A percentile compares a stretch with the other conserved stretches of the same genome.
phyloP scores from a whole-genome alignment of 64 coral and sea anemone genomes.

The Hydrozoanthus tunicans region DNA sequence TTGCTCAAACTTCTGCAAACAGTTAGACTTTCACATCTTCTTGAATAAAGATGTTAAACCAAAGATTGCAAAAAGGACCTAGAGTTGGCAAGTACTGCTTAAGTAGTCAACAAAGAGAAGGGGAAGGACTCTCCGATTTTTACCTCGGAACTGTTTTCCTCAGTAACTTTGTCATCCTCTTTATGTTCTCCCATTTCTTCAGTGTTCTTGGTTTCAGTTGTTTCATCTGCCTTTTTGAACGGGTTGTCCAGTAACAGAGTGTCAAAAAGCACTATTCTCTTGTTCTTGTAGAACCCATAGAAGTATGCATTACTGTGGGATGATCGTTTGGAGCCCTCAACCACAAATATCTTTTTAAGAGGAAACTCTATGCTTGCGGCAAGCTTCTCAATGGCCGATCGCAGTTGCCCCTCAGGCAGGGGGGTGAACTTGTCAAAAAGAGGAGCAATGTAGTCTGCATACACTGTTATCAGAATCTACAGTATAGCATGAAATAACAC shows the following conservation, averaged over 20 bases:
- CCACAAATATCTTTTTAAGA: conserved; percentile 86
- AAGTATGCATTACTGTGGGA: conserved; percentile 99
- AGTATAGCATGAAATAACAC: not conserved
- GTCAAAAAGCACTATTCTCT: conserved; percentile 96
- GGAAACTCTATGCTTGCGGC: conserved; percentile 87
- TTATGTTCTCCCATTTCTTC: conserved; percentile 34
- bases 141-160: conserved; percentile 30
- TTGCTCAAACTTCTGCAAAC: too few relatives aligned
- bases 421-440: conserved; percentile 98
- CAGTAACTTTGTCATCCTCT: not conserved
- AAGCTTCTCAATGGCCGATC: conserved; percentile 82
- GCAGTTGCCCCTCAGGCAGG: conserved; percentile 79
- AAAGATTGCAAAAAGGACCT: too few relatives aligned
- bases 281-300: conserved; percentile 99
- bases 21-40: too few relatives aligned
- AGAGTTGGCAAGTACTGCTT: too few relatives aligned
- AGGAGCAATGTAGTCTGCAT: conserved; percentile 95
- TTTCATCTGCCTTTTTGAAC: conserved; percentile 58
- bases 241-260: conserved; percentile 89
- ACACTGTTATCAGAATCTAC: conserved; percentile 88
- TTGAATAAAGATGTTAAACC: too few relatives aligned
- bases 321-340: conserved; percentile 93
- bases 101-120: too few relatives aligned
- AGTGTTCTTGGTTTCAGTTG: not conserved
- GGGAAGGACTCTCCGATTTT: not conserved